Conservation (phyloP, 2,888 invertebrate species). For the Nephrotoma flavescens region DNA sequence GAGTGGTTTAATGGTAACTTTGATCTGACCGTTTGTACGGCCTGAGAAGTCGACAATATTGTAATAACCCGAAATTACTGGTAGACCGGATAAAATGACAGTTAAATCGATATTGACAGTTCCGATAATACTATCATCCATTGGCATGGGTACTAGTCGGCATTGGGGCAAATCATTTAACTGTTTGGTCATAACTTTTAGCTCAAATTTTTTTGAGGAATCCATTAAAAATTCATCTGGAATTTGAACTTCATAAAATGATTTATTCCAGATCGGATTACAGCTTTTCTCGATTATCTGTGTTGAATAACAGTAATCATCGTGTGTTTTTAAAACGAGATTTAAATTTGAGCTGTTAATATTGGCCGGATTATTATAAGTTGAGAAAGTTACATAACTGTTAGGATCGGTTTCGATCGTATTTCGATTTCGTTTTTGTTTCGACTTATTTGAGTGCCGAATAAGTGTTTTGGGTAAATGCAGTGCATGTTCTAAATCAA, state of each 20-base stretch:
- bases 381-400: conserved; percentile 46
- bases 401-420: conserved; percentile 36
- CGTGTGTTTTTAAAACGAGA: conserved; percentile 22
- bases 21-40: conserved; percentile 43
- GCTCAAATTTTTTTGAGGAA: conserved; percentile 37
- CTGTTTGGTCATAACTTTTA: conserved; percentile 44
- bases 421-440: conserved; percentile 17
- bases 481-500: conserved; percentile 41
- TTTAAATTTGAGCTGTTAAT: background rate
- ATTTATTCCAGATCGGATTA: conserved; percentile 40
- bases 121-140: conserved; percentile 42
- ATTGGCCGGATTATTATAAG: conserved; percentile 27
- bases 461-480: conserved; percentile 33
- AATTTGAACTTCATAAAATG: conserved; percentile 32
- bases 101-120: conserved; percentile 44
- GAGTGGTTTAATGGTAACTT: conserved; percentile 40
- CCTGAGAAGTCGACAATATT: conserved; percentile 40
- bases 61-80: conserved; percentile 44
- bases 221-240: conserved; percentile 33
- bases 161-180: conserved; percentile 28
- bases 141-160: conserved; percentile 32
- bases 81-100: conserved; percentile 35
- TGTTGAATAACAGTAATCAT: conserved; percentile 34
- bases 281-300: conserved; percentile 35
- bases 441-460: conserved; percentile 18